Evolutionary conservation across 1,140 invertebrate genomes (phyloP), one percentile per base, ranked within the genome.

Genomic region (Hylaeus volcanicus): DNA sequence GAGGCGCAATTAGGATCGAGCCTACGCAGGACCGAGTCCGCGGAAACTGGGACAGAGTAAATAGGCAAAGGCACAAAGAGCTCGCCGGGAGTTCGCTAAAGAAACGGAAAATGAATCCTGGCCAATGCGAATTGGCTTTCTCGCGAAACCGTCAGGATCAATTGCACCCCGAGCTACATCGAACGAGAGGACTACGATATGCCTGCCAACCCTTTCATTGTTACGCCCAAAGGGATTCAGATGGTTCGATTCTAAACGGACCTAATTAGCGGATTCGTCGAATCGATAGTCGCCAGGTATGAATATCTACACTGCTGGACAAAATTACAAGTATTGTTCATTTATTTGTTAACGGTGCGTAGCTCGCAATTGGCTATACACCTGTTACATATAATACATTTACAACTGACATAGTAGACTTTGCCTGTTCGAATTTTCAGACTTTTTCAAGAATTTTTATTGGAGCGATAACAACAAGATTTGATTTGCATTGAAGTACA

Each of bases 31-130:
- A 37, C n/a, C 41, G 58, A 43, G 73, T 26, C n/a, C 65, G 8
- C 45, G 9, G 73, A 64, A 74, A 74, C 60, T 74, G 37, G 60
- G 73, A 15, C 73, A 74, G 60, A 43, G 60, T 64, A 74, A 74
- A 74, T 74, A 74, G 48, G 37, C 45, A 11, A 43, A 51, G 15
- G 73, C 60, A 64, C 48, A 74, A 53, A 64, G 60, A n/a, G 48
- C 9, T 3, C 51, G 2, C 48, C 11, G n/a, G 8, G 9, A 37
- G 14, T 15, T 14, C 26, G 60, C 14, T 14, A 9, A 74, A 74
- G 73, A 41, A 74, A 74, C 9, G 72, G 72, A 8, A 51, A 74
- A 74, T 43, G 45, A 64, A 5, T 26, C 11, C 11, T 64, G 60
- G 8, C 26, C 43, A 48, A 6, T 45, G 45, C 5, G 55, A 3